Evolutionary conservation across 2,797 vertebrate genomes (phyloP).

Genomic region (Dendrocincla tyrannina): DNA sequence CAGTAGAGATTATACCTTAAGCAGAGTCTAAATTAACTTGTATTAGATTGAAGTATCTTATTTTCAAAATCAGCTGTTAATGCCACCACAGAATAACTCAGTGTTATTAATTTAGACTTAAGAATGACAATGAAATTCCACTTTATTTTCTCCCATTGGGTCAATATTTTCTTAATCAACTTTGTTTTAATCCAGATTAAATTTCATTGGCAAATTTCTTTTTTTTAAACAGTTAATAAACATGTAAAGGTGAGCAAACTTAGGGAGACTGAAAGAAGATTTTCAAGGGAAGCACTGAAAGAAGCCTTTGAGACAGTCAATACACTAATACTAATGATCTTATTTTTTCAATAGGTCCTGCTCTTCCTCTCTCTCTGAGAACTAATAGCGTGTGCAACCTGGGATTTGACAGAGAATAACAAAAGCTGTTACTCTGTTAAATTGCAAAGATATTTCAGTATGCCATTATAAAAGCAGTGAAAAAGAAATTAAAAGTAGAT

Average conservation of each 20-base stretch:
- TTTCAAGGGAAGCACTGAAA: neutral
- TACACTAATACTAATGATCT: neutral
- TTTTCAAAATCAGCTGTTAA: slow-evolving; percentile 13
- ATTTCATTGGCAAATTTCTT: neutral
- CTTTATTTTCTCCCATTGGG: neutral
- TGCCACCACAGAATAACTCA: neutral
- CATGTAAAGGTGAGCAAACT: neutral
- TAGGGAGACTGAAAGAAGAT: neutral
- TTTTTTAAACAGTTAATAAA: neutral
- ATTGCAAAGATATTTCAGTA: slow-evolving; percentile 27
- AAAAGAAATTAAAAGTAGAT: slow-evolving; percentile 29
- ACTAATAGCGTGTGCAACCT: neutral
- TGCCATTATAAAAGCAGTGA: neutral
- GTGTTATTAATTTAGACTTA: neutral
- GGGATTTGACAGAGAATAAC: slow-evolving; percentile 24
- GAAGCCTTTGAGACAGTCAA: neutral
- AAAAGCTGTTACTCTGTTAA: slow-evolving; percentile 35
- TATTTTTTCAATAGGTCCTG: neutral
- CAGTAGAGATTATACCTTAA: neutral
- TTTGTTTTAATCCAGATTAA: neutral
- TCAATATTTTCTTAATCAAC: slow-evolving; percentile 20
- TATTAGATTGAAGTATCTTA: neutral
- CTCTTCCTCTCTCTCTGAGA: neutral
- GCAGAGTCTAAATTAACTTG: neutral
- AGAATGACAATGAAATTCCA: neutral